Evolutionary conservation across 2,888 invertebrate species (phyloP).

Genomic region (Smittia aterrima): DNA sequence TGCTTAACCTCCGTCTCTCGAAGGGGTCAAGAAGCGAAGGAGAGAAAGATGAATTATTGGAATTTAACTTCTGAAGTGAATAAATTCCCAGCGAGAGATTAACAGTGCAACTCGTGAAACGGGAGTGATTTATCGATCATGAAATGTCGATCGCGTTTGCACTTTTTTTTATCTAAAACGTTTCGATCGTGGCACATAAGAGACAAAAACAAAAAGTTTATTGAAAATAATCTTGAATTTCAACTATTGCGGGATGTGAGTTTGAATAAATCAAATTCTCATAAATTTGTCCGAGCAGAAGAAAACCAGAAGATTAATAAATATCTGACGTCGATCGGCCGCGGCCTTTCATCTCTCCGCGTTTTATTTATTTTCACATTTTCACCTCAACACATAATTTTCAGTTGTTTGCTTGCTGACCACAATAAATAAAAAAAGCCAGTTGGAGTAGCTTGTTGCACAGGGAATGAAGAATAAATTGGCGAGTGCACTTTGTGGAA

Average conservation of each 20-base stretch:
- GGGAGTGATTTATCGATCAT: conserved; percentile 23
- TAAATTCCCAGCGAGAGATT: conserved; percentile 16
- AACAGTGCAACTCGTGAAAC: conserved; percentile 17
- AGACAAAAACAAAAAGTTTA: too few species aligned
- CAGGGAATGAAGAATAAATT: too few species aligned
- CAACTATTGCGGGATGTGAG: too few species aligned
- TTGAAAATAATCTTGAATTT: too few species aligned
- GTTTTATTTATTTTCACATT: not conserved
- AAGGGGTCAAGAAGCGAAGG: not conserved
- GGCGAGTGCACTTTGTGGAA: too few species aligned
- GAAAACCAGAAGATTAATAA: not conserved
- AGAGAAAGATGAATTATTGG: conserved; percentile 24
- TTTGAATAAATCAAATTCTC: conserved; percentile 35
- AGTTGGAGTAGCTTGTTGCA: too few species aligned
- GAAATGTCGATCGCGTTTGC: too few species aligned
- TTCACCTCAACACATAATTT: not conserved
- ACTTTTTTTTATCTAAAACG: too few species aligned
- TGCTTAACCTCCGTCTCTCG: not conserved
- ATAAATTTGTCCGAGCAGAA: conserved; percentile 19
- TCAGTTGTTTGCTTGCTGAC: not conserved
- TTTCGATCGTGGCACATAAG: too few species aligned
- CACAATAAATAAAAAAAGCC: too few species aligned
- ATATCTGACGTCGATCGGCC: not conserved
- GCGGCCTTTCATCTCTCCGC: conserved; percentile 13
- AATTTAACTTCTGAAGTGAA: not conserved